These are phyloP conservation scores for Scortum barcoo DNA, from an alignment of 2,113 vertebrate genomes.

Conservation along the genomic window DNA sequence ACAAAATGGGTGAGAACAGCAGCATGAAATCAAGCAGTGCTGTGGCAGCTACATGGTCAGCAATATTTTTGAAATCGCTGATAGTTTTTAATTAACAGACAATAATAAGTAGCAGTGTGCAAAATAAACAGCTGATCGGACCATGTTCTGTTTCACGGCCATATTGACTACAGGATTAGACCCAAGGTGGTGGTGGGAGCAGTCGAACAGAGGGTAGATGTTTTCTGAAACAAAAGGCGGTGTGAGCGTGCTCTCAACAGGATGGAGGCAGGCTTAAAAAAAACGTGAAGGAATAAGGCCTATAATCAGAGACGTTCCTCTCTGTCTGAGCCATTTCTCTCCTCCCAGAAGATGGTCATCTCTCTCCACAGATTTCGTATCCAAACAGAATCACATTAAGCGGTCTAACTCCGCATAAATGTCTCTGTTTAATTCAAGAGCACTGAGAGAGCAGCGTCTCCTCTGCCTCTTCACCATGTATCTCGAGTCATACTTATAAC, in stretches of 20 bases:
- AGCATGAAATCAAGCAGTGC: slow-evolving; percentile 9
- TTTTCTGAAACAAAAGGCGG: slow-evolving; percentile 55
- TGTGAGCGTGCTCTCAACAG: slow-evolving; percentile 24
- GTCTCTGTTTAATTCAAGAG: slow-evolving; percentile 50
- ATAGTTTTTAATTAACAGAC: slow-evolving; percentile 5
- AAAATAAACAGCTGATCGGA: slow-evolving; percentile 16
- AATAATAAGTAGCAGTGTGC: slow-evolving; percentile 11
- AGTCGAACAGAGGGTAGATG: slow-evolving; percentile 59
- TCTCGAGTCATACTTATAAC: slow-evolving; percentile 21
- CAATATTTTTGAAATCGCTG: background rate
- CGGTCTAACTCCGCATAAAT: slow-evolving; percentile 41
- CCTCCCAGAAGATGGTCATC: slow-evolving; percentile 66
- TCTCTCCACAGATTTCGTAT: slow-evolving; percentile 68
- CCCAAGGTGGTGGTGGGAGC: slow-evolving; percentile 33
- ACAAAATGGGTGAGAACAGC: background rate
- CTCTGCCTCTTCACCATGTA: slow-evolving; percentile 12
- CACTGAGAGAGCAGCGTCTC: slow-evolving; percentile 1
- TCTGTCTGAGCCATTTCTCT: slow-evolving; percentile 66
- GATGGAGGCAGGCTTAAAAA: slow-evolving; percentile 39
- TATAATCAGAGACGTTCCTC: slow-evolving; percentile 73
- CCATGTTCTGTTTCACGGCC: background rate
- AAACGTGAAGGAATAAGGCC: slow-evolving; percentile 49
- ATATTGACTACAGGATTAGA: slow-evolving; percentile 36
- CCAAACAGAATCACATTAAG: slow-evolving; percentile 71
- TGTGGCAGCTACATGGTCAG: background rate